These are phyloP conservation scores for Caloenas nicobarica DNA, from an alignment of 2,113 vertebrate genomes.

Conservation along the genomic window DNA sequence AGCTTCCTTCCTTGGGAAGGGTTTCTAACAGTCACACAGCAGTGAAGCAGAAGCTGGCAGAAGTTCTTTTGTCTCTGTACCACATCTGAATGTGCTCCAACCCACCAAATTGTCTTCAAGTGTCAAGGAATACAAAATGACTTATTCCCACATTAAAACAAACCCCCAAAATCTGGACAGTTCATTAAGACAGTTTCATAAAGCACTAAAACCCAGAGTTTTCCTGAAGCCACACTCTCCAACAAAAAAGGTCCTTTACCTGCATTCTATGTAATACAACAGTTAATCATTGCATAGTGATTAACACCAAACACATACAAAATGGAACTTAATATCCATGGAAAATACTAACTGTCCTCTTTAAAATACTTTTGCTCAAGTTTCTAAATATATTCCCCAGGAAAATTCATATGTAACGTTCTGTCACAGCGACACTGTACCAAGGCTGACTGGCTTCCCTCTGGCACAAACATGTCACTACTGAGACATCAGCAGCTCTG, in stretches of 20 bases:
- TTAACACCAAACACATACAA: background rate
- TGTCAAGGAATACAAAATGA: background rate
- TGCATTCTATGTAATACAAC: background rate
- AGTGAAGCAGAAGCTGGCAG: background rate
- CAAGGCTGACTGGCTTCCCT: background rate
- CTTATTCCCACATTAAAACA: background rate
- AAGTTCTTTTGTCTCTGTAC: background rate
- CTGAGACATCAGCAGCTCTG: background rate
- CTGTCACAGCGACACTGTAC: slow-evolving; percentile 8
- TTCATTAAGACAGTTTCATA: background rate
- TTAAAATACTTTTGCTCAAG: background rate
- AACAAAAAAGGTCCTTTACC: background rate
- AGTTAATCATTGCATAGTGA: background rate
- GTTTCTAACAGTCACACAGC: background rate
- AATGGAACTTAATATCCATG: background rate
- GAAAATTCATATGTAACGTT: background rate
- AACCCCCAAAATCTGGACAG: background rate
- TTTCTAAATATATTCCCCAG: slow-evolving; percentile 29
- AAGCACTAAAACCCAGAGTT: fast-evolving
- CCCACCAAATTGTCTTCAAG: fast-evolving
- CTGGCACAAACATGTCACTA: slow-evolving; percentile 49
- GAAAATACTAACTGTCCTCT: background rate
- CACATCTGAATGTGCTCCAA: background rate
- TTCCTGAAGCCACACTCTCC: background rate
- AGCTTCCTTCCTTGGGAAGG: background rate